Evolutionary conservation across 1,140 invertebrate genomes (phyloP), one percentile per base, ranked within the genome.

Genomic region (Aphaenogaster rudis): DNA sequence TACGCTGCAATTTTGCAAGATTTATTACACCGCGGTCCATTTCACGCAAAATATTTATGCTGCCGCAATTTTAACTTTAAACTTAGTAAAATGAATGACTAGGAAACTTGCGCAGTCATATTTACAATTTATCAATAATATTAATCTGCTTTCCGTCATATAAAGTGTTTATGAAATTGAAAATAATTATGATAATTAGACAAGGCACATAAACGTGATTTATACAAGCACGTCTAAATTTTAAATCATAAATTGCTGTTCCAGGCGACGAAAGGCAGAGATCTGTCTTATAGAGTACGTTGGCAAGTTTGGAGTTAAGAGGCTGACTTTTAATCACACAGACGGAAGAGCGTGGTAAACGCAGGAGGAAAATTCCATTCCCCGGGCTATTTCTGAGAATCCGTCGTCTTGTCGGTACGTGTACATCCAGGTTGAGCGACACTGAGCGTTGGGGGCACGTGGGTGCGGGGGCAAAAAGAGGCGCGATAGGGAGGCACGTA

Each of bases 361-460:
- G 33, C 52, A 50, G 52, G 21, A 71, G 69, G 54, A 39, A 84
- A 76, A 76, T 84, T 84, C 54, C 54, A 36, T 74, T 61, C 13
- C 0, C 13, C 42, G 67, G 61, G 54, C 28, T 59, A 84, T 74
- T 82, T 59, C 48, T 59, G 54, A 61, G 39, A 59, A 82, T 59
- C 5, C 54, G n/a, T 7, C 61, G 77, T 28, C 36, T 42, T 42
- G 78, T 67, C 77, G 77, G 33, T 48, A 33, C 28, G 77, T 59
- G 42, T 50, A 21, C 11, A n/a, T 74, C 15, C 7, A 74, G 45
- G 80, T 84, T 84, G 80, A 84, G 63, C 36, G 39, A 66, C 82
- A 78, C 80, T 69, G 64, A 0, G 33, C 50, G 21, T 21, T 17
- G 48, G 15, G 36, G 45, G 48, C 45, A 77, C 54, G 79, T 48